Evolutionary conservation across 2,797 vertebrate species (phyloP).

Genomic region (Babyrousa celebensis): DNA sequence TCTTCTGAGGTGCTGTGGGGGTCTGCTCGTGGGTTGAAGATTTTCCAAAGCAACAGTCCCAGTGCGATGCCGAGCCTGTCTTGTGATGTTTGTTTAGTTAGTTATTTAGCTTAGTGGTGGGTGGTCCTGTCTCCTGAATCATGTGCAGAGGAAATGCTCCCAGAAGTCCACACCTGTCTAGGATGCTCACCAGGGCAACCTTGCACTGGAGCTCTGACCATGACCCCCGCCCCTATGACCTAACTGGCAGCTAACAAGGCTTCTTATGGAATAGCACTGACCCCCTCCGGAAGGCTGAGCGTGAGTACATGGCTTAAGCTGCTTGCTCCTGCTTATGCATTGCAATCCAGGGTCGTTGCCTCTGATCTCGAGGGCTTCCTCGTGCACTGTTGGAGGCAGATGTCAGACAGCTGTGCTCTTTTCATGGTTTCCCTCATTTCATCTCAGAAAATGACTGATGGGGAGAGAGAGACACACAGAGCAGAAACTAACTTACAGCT

Average conservation of each 20-base stretch:
- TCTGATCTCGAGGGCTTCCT: not conserved
- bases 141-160: fast-evolving
- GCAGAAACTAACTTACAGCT: constrained; percentile 54
- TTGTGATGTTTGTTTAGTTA: too few relatives aligned
- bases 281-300: not conserved
- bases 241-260: not conserved
- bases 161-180: fast-evolving
- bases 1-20: fast-evolving
- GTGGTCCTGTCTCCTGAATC: fast-evolving
- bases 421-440: constrained; percentile 68
- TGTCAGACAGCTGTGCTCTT: constrained; percentile 77
- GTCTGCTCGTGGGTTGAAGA: fast-evolving
- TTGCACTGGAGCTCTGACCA: not conserved
- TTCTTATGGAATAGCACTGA: fast-evolving
- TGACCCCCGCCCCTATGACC: not conserved
- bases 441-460: constrained; percentile 59
- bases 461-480: constrained; percentile 29
- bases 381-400: not conserved
- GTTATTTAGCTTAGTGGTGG: not conserved
- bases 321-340: fast-evolving
- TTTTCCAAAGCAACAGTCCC: not conserved
- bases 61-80: fast-evolving
- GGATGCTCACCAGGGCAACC: not conserved
- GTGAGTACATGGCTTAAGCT: fast-evolving
- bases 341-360: fast-evolving